Evolutionary conservation across 1,140 invertebrate species (phyloP).

Genomic region (Andrena cerasifolii): DNA sequence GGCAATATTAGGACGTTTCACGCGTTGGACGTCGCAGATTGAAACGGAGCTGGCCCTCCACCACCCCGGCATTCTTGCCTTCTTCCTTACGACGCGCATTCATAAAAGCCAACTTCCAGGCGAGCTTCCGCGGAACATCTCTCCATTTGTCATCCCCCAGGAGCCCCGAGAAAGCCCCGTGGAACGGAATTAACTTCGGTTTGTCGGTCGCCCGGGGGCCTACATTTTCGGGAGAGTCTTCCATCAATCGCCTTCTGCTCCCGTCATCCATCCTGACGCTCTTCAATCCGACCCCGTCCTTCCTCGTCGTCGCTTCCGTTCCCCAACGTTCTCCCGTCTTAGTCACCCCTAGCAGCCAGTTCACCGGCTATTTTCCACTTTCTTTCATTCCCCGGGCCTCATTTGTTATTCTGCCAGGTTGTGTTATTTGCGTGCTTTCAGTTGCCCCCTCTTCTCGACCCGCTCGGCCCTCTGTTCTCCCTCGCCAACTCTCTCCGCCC

Average conservation of each 20-base stretch:
- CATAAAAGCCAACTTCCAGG: neutral
- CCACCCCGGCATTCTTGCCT: neutral
- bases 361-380: slow-evolving; percentile 59
- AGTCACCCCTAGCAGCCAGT: slow-evolving; percentile 7
- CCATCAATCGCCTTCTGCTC: slow-evolving; percentile 39
- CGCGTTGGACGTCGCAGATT: neutral
- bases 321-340: slow-evolving; percentile 30
- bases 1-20: neutral
- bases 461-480: neutral
- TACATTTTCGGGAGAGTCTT: slow-evolving; percentile 33
- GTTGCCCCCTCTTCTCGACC: neutral
- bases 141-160: slow-evolving; percentile 36
- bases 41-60: neutral
- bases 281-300: slow-evolving; percentile 42
- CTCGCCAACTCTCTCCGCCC: slow-evolving; percentile 4
- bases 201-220: neutral
- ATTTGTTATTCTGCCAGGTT: slow-evolving; percentile 74
- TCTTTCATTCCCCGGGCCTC: slow-evolving; percentile 57
- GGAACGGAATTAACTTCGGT: slow-evolving; percentile 45
- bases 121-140: neutral
- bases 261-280: slow-evolving; percentile 42
- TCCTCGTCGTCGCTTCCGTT: slow-evolving; percentile 30
- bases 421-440: slow-evolving; percentile 67
- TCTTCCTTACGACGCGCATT: neutral
- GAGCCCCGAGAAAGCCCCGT: neutral